Evolutionary conservation across 2,113 vertebrate species (phyloP), one percentile per base, ranked within the genome.

Genomic region (human): DNA sequence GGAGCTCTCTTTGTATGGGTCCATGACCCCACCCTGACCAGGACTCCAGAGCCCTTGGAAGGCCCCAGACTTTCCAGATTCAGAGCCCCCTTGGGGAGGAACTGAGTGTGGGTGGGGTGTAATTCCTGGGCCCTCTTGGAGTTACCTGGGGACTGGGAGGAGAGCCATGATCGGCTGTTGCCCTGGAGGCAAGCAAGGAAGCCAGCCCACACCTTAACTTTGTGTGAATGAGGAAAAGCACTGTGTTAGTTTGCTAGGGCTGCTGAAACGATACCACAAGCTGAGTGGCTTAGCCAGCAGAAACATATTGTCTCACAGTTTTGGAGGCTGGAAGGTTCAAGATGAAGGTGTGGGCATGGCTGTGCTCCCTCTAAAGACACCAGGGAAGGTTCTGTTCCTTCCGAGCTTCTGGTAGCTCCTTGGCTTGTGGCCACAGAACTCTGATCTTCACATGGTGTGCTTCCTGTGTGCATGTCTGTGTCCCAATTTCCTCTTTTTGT

Each of bases 361-460:
- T 45, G 1, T 0, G 1, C 8, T 52, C 40, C 66, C 32, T 45
- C 68, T 25, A 8, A 8, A 22, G 9, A 14, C 59, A 14, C 14
- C 2, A 0, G 23, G 48, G 64, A 35, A 17, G 27, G 20, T 4
- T 5, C 23, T 45, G 38, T n/a, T 8, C 50, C 18, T 50, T 88
- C 38, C 2, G 4, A 38, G 64, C 75, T 75, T 27, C 92, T 68
- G 48, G 48, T 52, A 45, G 38, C 22, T 68, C 40, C 55, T 50
- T n/a, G 38, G 68, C 59, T 25, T 30, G 64, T 40, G 27, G 35
- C 27, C 27, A 6, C 52, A n/a, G 18, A n/a, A 0, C 32, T 18
- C 38, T 27, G 3, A 2, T 38, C 72, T 66, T 27, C 17, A 16
- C 8, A 0, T 3, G 32, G 66, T 0, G 0, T 22, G 45, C 52